Evolutionary conservation across 64 coral and sea anemone genomes (phyloP).

Genomic region (Acropora yongei): DNA sequence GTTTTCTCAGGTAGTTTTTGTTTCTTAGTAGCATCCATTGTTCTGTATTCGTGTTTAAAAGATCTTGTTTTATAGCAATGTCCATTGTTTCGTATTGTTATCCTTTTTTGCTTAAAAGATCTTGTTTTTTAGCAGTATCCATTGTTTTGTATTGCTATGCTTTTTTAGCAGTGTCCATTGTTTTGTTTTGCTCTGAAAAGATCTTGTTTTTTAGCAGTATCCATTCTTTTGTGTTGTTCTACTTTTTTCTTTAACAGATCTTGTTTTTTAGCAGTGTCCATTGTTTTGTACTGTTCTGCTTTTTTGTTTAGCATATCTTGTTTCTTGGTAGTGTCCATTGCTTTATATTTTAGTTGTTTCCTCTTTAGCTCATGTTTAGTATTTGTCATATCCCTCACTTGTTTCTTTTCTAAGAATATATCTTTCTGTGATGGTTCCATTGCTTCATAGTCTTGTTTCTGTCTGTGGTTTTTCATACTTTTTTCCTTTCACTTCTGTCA

Average conservation of each 20-base stretch:
- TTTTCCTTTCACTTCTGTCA: slow-evolving; percentile 74
- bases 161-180: too few relatives aligned
- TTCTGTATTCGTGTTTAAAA: too few relatives aligned
- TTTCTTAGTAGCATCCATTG: too few relatives aligned
- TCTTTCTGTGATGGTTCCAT: slow-evolving; percentile 76
- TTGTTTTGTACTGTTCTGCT: too few relatives aligned
- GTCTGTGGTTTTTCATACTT: slow-evolving; percentile 50
- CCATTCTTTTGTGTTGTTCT: slow-evolving; percentile 26
- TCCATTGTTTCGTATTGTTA: too few relatives aligned
- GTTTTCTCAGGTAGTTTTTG: too few relatives aligned
- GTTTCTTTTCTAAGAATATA: slow-evolving; percentile 49
- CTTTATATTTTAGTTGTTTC: slow-evolving; percentile 66
- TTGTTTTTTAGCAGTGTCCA: too few relatives aligned
- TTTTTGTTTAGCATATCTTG: slow-evolving; percentile 50
- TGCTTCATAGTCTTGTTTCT: slow-evolving; percentile 67
- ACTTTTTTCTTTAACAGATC: too few relatives aligned
- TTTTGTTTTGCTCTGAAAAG: too few relatives aligned
- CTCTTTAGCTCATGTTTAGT: slow-evolving; percentile 18
- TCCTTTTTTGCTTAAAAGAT: too few relatives aligned
- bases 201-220: too few relatives aligned
- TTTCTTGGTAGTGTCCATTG: slow-evolving; percentile 67
- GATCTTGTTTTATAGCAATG: too few relatives aligned
- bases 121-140: neutral
- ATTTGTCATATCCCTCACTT: slow-evolving; percentile 16
- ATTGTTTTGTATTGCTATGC: slow-evolving; percentile 40